A percentile compares a stretch with the other conserved stretches of the same genome.
Evolutionary conservation across 2,113 vertebrate species (phyloP).

Genomic region (Oplegnathus fasciatus): DNA sequence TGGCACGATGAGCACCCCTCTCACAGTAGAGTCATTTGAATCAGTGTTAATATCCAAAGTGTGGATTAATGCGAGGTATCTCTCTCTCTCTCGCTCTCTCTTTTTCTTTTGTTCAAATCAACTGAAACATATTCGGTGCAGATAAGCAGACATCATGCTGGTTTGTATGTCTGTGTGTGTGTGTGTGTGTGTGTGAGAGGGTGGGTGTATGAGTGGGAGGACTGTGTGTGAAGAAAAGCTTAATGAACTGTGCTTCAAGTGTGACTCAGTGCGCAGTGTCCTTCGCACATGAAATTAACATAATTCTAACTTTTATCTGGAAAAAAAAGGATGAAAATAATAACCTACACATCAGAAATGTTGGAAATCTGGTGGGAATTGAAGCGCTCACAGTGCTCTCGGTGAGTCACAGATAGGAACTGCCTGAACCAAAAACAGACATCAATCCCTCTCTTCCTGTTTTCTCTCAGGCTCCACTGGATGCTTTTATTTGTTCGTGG

Average conservation of each 20-base stretch:
- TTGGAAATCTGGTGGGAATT: conserved; percentile 44
- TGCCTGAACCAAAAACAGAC: conserved; percentile 58
- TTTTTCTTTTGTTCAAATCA: neutral
- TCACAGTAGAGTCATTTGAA: neutral
- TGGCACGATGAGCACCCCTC: neutral
- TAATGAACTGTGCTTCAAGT: conserved; percentile 38
- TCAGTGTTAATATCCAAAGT: neutral
- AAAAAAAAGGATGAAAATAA: conserved; percentile 39
- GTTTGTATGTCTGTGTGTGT: neutral
- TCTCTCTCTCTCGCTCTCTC: neutral
- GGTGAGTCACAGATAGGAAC: conserved; percentile 56
- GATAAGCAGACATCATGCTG: neutral
- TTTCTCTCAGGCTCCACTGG: conserved; percentile 56
- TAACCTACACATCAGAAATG: conserved; percentile 47
- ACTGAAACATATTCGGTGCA: neutral
- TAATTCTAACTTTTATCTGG: conserved; percentile 43
- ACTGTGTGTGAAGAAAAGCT: conserved; percentile 6
- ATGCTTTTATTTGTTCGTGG: conserved; percentile 60
- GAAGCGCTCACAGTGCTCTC: conserved; percentile 25
- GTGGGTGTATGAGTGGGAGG: conserved; percentile 23
- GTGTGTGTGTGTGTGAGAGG: neutral
- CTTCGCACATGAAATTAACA: conserved; percentile 39
- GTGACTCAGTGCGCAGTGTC: conserved; percentile 21
- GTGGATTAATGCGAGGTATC: neutral
- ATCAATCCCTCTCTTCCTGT: conserved; percentile 58